Evolutionary conservation across 2,797 vertebrate species (phyloP).

Genomic region (Cyclura pinguis): DNA sequence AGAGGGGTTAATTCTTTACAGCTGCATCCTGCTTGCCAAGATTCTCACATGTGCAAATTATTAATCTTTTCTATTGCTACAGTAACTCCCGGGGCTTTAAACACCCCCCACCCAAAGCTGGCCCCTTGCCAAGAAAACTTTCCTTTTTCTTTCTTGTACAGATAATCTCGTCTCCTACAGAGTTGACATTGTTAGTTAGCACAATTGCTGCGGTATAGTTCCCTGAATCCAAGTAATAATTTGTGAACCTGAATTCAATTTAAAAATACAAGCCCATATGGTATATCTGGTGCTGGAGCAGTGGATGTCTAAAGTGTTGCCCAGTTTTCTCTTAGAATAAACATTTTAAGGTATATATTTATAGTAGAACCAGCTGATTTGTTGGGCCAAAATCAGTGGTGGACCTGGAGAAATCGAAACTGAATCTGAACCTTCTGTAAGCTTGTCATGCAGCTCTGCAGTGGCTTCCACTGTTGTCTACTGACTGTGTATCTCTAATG

Average conservation of each 20-base stretch:
- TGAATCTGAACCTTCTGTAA: constrained; percentile 25
- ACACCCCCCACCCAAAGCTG: constrained; percentile 81
- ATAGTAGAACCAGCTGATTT: constrained; percentile 47
- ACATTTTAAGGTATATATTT: constrained; percentile 50
- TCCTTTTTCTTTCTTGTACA: constrained; percentile 76
- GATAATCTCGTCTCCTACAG: constrained; percentile 78
- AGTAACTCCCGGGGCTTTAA: constrained; percentile 83
- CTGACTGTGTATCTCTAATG: background rate
- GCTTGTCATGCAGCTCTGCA: constrained; percentile 45
- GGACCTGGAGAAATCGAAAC: background rate
- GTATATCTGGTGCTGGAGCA: background rate
- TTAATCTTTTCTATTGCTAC: constrained; percentile 86
- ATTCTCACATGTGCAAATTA: constrained; percentile 87
- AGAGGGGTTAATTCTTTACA: constrained; percentile 88
- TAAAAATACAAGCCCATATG: constrained; percentile 63
- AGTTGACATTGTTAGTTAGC: constrained; percentile 75
- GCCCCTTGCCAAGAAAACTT: constrained; percentile 82
- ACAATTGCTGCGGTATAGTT: constrained; percentile 70
- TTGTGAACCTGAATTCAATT: constrained; percentile 76
- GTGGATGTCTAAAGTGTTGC: constrained; percentile 27
- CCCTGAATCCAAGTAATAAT: constrained; percentile 73
- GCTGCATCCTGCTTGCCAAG: constrained; percentile 83
- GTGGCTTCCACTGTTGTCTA: constrained; percentile 19
- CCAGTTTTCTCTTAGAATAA: constrained; percentile 34
- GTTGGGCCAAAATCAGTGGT: constrained; percentile 38